Evolutionary conservation across 2,797 vertebrate genomes (phyloP), one percentile per base, ranked within the genome.

Genomic region (Esox masquinongy): DNA sequence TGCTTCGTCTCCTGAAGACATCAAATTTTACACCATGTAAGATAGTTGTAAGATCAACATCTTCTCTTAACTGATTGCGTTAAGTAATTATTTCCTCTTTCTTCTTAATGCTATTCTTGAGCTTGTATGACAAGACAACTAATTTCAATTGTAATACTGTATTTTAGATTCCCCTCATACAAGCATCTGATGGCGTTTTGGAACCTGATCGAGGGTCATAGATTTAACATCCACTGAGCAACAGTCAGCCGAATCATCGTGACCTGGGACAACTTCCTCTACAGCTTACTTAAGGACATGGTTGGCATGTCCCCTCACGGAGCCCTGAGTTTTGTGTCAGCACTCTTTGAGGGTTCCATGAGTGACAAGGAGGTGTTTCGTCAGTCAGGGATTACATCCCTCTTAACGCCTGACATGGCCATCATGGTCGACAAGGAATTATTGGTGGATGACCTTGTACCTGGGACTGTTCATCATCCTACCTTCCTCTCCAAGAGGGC

Each of bases 301-400:
- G 12, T 61, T 61, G 59, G 11, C 50, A 51, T 51, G 50, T 15
- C 17, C 29, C 74, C 26, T 77, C 49, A 50, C 17, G n/a, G n/a
- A 31, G 29, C 29, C 1, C 29, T 31, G 29, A 19, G 9, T 11
- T 78, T 83, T 76, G 74, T 80, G 22, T 80, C 71, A n/a, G 50
- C 59, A 19, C 77, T 79, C 36, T 83, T 34, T 72, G 68, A 39
- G 12, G 75, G 70, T 12, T 83, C 73, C 29, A n/a, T 82, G 9
- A 77, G 66, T 16, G 78, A 77, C 31, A 51, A 47, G 26, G 51
- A 80, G 70, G 12, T 82, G 9, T 53, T 74, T 5, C 4, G 15
- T 7, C 47, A 73, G 4, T 77, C 74, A 11, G 74, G 70, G 1
- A 70, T 76, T 4, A 4, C 26, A 24, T 0, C 47, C 2, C 29